Base-by-base conservation (phyloP, 1,140 invertebrate genomes). In the Papilio dardanus region DNA sequence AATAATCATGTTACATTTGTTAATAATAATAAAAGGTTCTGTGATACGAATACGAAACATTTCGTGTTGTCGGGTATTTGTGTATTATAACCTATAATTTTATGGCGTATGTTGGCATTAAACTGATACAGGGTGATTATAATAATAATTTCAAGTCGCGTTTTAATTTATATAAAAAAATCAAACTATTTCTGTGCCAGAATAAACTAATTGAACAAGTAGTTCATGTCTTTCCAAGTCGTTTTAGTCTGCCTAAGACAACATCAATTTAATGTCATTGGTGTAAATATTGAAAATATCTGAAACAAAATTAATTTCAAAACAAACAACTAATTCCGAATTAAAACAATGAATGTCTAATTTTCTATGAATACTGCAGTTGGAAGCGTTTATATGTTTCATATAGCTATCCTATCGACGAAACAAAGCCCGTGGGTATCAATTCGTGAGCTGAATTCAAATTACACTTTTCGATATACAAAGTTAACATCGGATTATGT, bases 371-470 rank as follows among this genome's bases (percentile, higher is more conserved):
- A 46, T 2, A 19, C 19, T 46, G 42, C 42, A 46, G 42, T 46
- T 46, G 16, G 19, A 16, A 46, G 16, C n/a, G n/a, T 46, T 19
- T 46, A 46, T 37, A 37, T 19, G 16, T 46, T 7, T 46, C 40
- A 42, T 46, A 19, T 46, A 19, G 16, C n/a, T 6, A 16, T n/a
- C 42, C 16, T 46, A 46, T 46, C 42, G 16, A 46, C 42, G n/a
- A 46, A 46, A 46, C 42, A 46, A 46, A 46, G 42, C 42, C 42
- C 42, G 42, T 46, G 42, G 42, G 42, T 46, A 46, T 46, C 16
- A 46, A 46, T 46, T 19, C 16, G 42, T 46, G 42, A 46, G 42
- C n/a, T 46, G 42, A 46, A 46, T 46, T 46, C 19, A 19, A 46
- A 46, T 46, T 46, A 46, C 42, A 46, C 42, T 19, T 46, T 46